Base-by-base conservation (phyloP, 2,797 vertebrate species). In the Coracias cyanogaster region DNA sequence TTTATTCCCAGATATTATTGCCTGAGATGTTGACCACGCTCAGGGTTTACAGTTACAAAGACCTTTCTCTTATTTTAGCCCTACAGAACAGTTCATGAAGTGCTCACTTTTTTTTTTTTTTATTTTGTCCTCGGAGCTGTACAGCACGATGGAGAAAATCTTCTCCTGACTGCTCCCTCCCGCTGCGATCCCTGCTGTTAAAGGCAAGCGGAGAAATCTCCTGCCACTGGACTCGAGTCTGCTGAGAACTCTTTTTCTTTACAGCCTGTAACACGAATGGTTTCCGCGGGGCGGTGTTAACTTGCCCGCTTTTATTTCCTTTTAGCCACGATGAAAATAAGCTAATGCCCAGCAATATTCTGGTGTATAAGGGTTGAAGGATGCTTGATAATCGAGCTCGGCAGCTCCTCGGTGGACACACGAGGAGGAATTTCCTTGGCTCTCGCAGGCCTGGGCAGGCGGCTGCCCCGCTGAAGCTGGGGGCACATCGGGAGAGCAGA, bases 301-400 rank as follows among this genome's bases (percentile, higher is more conserved):
- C 85, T 80, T 67, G 52, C 65, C 82, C 49, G 7, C 25, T 78
- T 76, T 64, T 49, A 58, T 73, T 92, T 94, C 77, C 88, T 93
- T 91, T 95, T 65, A 90, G 85, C 69, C n/a, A 0, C 6, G 41
- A 65, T 69, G 72, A 81, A 60, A 73, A 90, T 41, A 6, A 52
- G 57, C 28, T 46, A 22, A 29, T 17, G n/a, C 41, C 58, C 62
- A 67, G 60, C 78, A 39, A 22, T 46, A 25, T 70, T 73, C 14
- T 58, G 5, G 12, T 69, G 62, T 48, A 41, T 24, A 12, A 58
- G 87, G 70, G 33, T 62, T 51, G 24, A 7, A 33, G 33, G 20
- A 15, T 21, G 28, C 25, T 61, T 2, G 1, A 20, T 43, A 7
- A 19, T 33, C 0, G 6, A 31, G 71, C 54, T 28, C 51, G n/a